These are phyloP conservation scores for Pterois miles DNA, from an alignment of 2,797 vertebrate genomes.

Conservation along the genomic window DNA sequence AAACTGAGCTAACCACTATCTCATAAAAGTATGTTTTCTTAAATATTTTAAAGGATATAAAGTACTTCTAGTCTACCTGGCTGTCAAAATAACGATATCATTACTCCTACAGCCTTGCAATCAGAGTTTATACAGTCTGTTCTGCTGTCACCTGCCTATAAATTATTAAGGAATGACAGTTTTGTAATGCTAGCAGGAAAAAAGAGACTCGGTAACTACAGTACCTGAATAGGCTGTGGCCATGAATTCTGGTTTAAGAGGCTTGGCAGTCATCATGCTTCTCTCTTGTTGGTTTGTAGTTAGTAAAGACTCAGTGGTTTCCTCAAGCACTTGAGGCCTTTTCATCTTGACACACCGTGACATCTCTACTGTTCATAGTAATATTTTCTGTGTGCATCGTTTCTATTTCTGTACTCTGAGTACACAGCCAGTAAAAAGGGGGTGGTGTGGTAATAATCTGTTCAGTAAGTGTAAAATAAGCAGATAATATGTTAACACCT, in stretches of 20 bases:
- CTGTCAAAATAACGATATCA: constrained; percentile 1
- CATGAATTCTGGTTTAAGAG: constrained; percentile 29
- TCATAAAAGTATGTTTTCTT: neutral
- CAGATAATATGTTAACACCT: neutral
- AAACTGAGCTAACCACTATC: neutral
- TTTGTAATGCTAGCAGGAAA: constrained; percentile 26
- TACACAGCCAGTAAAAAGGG: neutral
- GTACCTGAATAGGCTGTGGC: constrained; percentile 5
- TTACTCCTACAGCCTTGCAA: neutral
- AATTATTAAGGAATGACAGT: constrained; percentile 14
- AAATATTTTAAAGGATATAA: neutral
- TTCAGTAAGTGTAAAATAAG: neutral
- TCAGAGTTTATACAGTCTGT: neutral
- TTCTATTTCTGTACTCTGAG: neutral
- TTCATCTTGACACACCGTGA: constrained; percentile 3
- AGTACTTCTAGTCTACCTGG: neutral
- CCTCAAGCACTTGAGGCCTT: neutral
- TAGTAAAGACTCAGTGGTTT: constrained; percentile 6
- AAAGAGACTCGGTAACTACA: constrained; percentile 14
- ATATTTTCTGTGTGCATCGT: neutral
- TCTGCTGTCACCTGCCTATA: neutral
- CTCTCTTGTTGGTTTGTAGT: neutral
- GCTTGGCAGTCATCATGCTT: constrained; percentile 14
- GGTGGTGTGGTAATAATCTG: neutral
- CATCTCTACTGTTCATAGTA: neutral